Evolutionary conservation across 2,113 vertebrate species (phyloP), one percentile per base, ranked within the genome.

Genomic region (Gymnobelideus leadbeateri): DNA sequence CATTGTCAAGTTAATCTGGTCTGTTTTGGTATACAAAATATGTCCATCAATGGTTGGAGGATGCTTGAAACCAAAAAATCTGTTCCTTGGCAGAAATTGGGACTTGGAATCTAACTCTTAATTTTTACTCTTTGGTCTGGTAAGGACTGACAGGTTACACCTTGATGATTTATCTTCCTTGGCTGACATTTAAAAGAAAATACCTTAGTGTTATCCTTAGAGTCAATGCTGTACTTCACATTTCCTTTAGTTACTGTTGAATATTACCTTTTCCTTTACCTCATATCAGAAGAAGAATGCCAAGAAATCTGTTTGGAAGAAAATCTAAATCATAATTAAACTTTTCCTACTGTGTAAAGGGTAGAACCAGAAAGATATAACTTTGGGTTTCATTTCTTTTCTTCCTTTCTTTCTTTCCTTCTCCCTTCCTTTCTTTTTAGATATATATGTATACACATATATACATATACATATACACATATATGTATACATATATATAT

Each of bases 101-200:
- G 52, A 84, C 89, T 91, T 95, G 61, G 94, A 94, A 77, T 92
- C 57, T 49, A 57, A 53, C 26, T 68, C 54, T 96, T 92, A 52
- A 92, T 61, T 96, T 95, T 96, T 93, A 52, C 55, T 89, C n/a
- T 96, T 95, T 97, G 92, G 92, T 61, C 95, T 95, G 95, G 95
- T 91, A 96, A 89, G 77, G 90, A 93, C 94, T 50, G 61, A 96
- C 94, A 97, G n/a, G 90, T 94, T 95, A 84, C 93, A 95, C 68
- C 47, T 91, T 89, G 90, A 51, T 95, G 91, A 95, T 95, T 95
- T 94, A 89, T 96, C 95, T 96, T 95, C 51, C 47, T 97, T 96
- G 84, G 92, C 90, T 95, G 93, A 53, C 89, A 84, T 94, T 61
- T 31, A 11, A 26, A 21, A 95, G 95, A 89, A 96, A 94, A 94